These are phyloP conservation scores for Corythaixoides concolor DNA, from an alignment of 2,113 vertebrate species.

Conservation along the genomic window DNA sequence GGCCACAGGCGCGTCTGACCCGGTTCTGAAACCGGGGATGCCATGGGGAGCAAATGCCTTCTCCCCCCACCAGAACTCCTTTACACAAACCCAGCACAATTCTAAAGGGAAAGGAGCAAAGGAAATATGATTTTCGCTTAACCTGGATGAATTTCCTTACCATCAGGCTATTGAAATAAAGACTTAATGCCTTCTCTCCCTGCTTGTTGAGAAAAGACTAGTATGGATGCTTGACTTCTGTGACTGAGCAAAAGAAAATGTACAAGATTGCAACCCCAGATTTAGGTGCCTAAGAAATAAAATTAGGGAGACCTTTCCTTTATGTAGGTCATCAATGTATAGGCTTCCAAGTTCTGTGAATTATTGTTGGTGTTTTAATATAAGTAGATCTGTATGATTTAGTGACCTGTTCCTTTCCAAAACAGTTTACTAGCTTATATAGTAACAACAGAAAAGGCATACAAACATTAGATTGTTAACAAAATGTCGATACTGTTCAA, in stretches of 20 bases:
- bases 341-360: not conserved
- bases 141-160: not conserved
- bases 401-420: not conserved
- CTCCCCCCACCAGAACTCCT: too few relatives aligned
- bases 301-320: not conserved
- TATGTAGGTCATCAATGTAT: not conserved
- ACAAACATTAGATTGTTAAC: not conserved
- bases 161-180: not conserved
- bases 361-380: not conserved
- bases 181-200: not conserved
- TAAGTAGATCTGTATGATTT: not conserved
- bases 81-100: too few relatives aligned
- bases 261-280: not conserved
- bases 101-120: not conserved
- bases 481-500: not conserved
- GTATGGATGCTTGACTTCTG: not conserved
- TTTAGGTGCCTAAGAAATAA: not conserved
- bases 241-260: not conserved
- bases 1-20: too few relatives aligned
- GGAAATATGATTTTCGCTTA: not conserved
- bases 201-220: not conserved
- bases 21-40: too few relatives aligned
- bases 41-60: too few relatives aligned
- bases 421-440: not conserved
- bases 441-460: not conserved